Evolutionary conservation across 2,888 invertebrate genomes (phyloP).

Genomic region (Apantesis nais): DNA sequence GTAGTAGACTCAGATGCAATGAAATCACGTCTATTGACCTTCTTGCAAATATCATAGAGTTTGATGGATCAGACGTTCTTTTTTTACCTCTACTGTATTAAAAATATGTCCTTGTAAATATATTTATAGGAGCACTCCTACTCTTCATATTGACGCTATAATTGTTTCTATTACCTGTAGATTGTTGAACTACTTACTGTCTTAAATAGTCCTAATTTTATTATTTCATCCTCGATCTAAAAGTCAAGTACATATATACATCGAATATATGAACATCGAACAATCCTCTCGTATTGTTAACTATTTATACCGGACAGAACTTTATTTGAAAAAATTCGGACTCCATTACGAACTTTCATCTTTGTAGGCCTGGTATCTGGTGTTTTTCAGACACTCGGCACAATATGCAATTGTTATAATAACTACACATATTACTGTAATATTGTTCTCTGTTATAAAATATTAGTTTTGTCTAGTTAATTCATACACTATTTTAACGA

Average conservation of each 20-base stretch:
- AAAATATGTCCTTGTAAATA: background rate
- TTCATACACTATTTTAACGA: background rate
- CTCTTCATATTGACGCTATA: background rate
- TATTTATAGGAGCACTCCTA: background rate
- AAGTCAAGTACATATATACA: too few relatives aligned
- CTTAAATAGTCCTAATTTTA: background rate
- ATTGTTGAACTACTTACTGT: background rate
- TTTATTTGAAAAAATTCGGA: background rate
- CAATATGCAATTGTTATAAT: background rate
- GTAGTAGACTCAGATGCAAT: background rate
- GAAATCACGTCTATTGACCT: background rate
- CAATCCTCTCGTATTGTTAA: background rate
- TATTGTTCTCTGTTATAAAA: too few relatives aligned
- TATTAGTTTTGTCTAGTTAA: too few relatives aligned
- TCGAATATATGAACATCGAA: background rate
- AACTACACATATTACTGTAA: background rate
- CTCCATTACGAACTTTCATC: background rate
- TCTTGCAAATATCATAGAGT: background rate
- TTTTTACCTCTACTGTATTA: background rate
- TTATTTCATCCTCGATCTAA: too few relatives aligned
- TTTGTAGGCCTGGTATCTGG: background rate
- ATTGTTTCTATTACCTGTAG: background rate
- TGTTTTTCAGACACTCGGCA: background rate
- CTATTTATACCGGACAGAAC: background rate
- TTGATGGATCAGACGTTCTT: background rate